Conservation (phyloP, 2,888 invertebrate genomes). For the Cantharis rustica region DNA sequence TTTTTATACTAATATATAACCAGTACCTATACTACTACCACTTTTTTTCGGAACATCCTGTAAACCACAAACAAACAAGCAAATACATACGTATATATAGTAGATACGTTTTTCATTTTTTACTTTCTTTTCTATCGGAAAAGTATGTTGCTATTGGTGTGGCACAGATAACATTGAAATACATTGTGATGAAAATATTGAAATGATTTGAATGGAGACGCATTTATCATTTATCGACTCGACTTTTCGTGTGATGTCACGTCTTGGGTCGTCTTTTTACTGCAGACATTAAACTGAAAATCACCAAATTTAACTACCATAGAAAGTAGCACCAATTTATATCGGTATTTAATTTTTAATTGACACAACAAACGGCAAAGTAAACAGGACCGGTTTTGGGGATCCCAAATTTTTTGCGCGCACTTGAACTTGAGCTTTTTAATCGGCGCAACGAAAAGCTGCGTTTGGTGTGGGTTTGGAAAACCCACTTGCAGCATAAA, state of each 20-base stretch:
- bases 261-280: not conserved
- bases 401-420: not conserved
- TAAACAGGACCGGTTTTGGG: not conserved
- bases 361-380: not conserved
- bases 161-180: not conserved
- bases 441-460: not conserved
- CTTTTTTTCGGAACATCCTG: not conserved
- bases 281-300: not conserved
- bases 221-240: not conserved
- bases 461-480: not conserved
- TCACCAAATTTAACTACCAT: not conserved
- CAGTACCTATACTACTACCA: no score
- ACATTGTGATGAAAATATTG: not conserved
- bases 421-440: no score
- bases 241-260: not conserved
- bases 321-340: not conserved
- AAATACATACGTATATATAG: no score
- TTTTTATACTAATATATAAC: not conserved
- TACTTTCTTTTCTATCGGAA: not conserved
- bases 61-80: not conserved
- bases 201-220: not conserved
- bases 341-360: not conserved
- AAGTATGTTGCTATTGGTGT: not conserved
- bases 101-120: not conserved
- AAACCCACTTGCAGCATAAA: not conserved